Evolutionary conservation across 1,140 invertebrate genomes (phyloP), one percentile per base, ranked within the genome.

Genomic region (Brachionus asplanchnoidis): DNA sequence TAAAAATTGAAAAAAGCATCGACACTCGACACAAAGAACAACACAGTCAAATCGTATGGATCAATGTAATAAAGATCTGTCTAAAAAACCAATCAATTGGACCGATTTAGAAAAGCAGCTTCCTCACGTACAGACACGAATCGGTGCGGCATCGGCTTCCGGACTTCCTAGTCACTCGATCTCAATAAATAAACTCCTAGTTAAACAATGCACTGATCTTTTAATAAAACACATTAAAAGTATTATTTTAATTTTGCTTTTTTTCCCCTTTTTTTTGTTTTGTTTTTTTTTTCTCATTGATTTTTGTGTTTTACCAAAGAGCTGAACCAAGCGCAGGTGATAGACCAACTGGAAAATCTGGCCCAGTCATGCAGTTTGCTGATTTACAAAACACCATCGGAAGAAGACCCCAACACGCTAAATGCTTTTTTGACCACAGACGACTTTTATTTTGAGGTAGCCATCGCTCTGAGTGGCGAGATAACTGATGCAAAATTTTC

Each of bases 401-500:
- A 77, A 77, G 73, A 77, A 23, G 73, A 77, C 14, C 73, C 73
- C 9, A 77, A 46, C 23, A 77, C 73, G 3, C 17, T 77, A 20
- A 77, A 77, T 17, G 73, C 73, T 20, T 77, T 77, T 77, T 50
- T 77, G 46, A 77, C 40, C 26, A 77, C 73, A 3, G 73, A 77
- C 8, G 73, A 77, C 73, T 77, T 77, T 77, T 77, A 77, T 77
- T 77, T 77, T 50, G 73, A 77, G 53, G 73, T 77, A 12, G 11
- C 73, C 2, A 50, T 77, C 4, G 20, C 40, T 26, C 73, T 77
- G 8, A 50, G 73, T 28, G 73, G 73, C 32, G 73, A 77, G 20
- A 77, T 77, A 77, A 77, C 73, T 23, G 73, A 77, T 77, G 73
- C 44, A 26, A 77, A 77, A 53, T 77, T 77, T 77, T 77, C 73